Percentiles rank a stretch among this genome's conserved stretches.
Conservation (phyloP, 2,888 invertebrate species). For the Heteromurus nitidus region DNA sequence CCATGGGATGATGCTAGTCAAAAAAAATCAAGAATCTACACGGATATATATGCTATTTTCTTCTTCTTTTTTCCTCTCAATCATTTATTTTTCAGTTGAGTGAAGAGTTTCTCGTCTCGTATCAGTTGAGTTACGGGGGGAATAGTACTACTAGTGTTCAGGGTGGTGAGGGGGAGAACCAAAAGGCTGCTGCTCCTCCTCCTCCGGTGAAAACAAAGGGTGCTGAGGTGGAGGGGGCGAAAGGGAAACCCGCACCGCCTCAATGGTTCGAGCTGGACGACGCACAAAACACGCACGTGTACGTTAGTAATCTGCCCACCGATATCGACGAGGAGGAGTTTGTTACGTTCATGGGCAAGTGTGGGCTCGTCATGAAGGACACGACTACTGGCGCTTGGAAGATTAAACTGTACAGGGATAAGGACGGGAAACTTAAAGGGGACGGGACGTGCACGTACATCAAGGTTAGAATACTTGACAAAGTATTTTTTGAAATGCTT, state of each 20-base stretch:
- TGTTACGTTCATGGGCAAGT: conserved; percentile 95
- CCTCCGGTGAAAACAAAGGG: too few relatives aligned
- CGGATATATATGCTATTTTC: conserved; percentile 7
- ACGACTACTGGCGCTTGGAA: conserved; percentile 87
- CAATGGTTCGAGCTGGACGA: conserved; percentile 94
- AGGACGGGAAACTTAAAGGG: conserved; percentile 89
- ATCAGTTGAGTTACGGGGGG: conserved; percentile 96
- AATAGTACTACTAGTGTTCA: conserved; percentile 10
- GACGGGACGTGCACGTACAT: conserved; percentile 98
- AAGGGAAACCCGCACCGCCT: conserved; percentile 46
- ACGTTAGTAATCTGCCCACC: conserved; percentile 92
- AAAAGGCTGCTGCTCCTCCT: conserved; percentile 41
- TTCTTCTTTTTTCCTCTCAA: neutral
- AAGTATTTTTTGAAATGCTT: too few relatives aligned
- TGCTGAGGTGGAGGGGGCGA: neutral
- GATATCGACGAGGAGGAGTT: conserved; percentile 93
- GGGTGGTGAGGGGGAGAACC: conserved; percentile 64
- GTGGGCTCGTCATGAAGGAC: conserved; percentile 95
- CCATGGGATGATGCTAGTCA: too few relatives aligned
- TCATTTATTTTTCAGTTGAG: conserved; percentile 80
- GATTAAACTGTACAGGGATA: conserved; percentile 91
- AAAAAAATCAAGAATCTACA: too few relatives aligned
- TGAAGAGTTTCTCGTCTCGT: conserved; percentile 95
- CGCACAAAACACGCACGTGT: conserved; percentile 93
- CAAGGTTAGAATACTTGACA: conserved; percentile 86